Conservation (phyloP, 92 coral and sea anemone genomes). For the Actinernus sp. region DNA sequence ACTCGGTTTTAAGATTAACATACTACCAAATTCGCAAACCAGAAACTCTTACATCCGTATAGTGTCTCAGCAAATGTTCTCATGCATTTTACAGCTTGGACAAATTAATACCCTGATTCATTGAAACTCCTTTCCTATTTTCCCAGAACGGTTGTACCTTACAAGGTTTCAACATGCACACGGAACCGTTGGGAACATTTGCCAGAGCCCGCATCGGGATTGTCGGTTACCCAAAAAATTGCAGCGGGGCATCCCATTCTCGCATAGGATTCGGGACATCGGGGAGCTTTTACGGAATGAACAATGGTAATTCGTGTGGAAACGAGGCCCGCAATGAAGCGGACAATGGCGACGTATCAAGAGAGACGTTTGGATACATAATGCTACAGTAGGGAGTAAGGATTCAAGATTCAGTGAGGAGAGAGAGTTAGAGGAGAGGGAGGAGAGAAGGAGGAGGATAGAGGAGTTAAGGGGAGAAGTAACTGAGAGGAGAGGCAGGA, state of each 20-base stretch:
- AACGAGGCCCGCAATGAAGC: slow-evolving; percentile 47
- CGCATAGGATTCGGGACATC: slow-evolving; percentile 82
- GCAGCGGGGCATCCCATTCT: slow-evolving; percentile 10
- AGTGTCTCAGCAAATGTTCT: no score
- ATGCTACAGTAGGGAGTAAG: slow-evolving; percentile 50
- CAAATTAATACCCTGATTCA: no score
- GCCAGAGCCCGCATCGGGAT: slow-evolving; percentile 84
- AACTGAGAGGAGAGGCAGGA: no score
- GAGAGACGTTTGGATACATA: slow-evolving; percentile 75
- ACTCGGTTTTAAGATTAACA: no score
- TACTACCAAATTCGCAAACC: no score
- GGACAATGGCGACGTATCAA: neutral
- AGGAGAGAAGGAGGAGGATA: no score
- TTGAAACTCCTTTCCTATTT: neutral
- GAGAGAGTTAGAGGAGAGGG: no score
- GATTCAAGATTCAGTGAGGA: no score
- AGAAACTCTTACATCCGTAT: no score
- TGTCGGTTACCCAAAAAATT: slow-evolving; percentile 17
- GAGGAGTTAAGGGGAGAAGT: no score
- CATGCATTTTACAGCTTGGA: no score
- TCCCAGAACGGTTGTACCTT: slow-evolving; percentile 47
- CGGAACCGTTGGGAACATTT: neutral
- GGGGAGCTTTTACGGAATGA: slow-evolving; percentile 38
- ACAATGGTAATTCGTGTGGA: slow-evolving; percentile 62
- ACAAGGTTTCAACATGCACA: slow-evolving; percentile 73